Evolutionary conservation across 1,140 invertebrate species (phyloP), one percentile per base, ranked within the genome.

Genomic region (Brachionus sp.): DNA sequence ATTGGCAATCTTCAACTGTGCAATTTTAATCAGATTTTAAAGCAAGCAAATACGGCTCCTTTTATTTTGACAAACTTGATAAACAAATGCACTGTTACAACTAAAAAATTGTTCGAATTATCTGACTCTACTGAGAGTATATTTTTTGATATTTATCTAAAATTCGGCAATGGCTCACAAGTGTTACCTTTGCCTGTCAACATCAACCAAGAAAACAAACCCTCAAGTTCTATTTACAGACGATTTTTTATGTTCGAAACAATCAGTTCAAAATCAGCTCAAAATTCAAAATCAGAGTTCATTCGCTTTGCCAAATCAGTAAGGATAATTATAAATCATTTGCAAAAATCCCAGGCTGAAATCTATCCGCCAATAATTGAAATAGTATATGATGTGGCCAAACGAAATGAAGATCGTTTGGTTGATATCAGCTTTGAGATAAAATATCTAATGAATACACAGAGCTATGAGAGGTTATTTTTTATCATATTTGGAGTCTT

Each of bases 201-300:
- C 1, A 75, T 75, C 3, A 7, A 46, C 0, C 10, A 75, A 25
- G 10, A 10, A 10, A 46, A 46, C 25, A 25, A 46, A 44, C 19
- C 19, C 5, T 19, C 16, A 10, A 35, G 19, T 46, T 46, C 39
- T n/a, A 44, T 75, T 19, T 46, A 46, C 19, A 44, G 77, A 37
- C 19, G 77, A 37, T 80, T 80, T 80, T 80, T 80, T 66, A 5
- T 80, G 7, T 80, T 62, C 12, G 77, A 80, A 19, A 64, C 77
- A 62, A 42, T 19, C 6, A 80, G 77, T 37, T 62, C 77, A 9
- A 80, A 80, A 44, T 10, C 19, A 62, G 42, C 3, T 12, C n/a
- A 25, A 37, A 5, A 62, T 29, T 7, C 13, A 10, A 37, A 57
- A 23, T 37, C 33, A 9, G 13, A 9, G 2, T 62, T 23, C 10